Evolutionary conservation across 2,797 vertebrate genomes (phyloP), one percentile per base, ranked within the genome.

Genomic region (Sebastiscus tertius): DNA sequence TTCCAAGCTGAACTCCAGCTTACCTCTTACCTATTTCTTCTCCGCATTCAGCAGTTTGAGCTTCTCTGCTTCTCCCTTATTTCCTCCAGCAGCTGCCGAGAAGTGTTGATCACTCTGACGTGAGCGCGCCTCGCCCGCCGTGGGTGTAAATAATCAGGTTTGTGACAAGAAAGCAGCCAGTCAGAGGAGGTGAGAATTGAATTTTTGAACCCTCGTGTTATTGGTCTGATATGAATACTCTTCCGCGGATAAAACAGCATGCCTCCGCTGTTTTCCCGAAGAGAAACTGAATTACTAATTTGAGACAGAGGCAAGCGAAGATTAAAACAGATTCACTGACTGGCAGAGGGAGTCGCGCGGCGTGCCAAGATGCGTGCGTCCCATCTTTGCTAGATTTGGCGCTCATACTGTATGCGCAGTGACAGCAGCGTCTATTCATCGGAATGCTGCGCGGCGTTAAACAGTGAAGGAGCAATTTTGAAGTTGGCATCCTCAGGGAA

Each of bases 111-210:
- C 86, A 65, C 78, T 77, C 70, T 81, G 88, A 85, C 74, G 59
- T 81, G 34, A 2, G 76, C 1, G 65, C 1, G 80, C 82, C 56
- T 54, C 1, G 49, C 80, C 85, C 83, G 27, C 81, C n/a, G 66
- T 81, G 84, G 83, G 89, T 81, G 88, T 80, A 90, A 86, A 90
- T 88, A 94, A 93, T 93, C 78, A 60, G 82, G 90, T 92, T 87
- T 92, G 88, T 83, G 84, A 87, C 77, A 80, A 78, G 79, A 78
- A 82, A 71, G 63, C 72, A 66, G 77, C 68, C 77, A 58, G 82
- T 79, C 72, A 74, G 87, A 86, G 74, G 84, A 88, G 88, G 91
- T 92, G 92, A 76, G 87, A 93, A 93, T 93, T 91, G 87, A 86
- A 86, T 93, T 88, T 89, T 87, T 86, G 42, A 93, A 85, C 83